Percentiles rank a stretch among this genome's conserved stretches.
These are phyloP conservation scores for Sphaerophoria taeniata DNA, from an alignment of 2,888 invertebrate species.

Conservation along the genomic window DNA sequence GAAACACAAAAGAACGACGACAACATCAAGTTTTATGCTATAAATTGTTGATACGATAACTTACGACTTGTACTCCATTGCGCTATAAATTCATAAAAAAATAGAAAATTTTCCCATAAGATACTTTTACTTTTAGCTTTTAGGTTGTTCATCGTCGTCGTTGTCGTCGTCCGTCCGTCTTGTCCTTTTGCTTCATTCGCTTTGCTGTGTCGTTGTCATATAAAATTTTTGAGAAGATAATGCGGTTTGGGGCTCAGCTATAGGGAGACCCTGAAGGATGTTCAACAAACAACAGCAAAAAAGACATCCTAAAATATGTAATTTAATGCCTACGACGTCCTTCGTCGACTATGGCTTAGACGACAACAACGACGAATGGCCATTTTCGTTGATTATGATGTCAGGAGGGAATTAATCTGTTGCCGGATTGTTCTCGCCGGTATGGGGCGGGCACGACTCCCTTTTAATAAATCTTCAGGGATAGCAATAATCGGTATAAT, in stretches of 20 bases:
- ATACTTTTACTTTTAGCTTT: constrained; percentile 49
- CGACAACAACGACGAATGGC: constrained; percentile 49
- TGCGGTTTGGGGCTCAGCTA: background rate
- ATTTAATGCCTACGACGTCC: constrained; percentile 63
- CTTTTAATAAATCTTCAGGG: constrained; percentile 63
- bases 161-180: background rate
- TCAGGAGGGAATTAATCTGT: constrained; percentile 72
- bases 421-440: constrained; percentile 59
- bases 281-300: constrained; percentile 12
- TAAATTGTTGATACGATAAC: constrained; percentile 75
- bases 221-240: constrained; percentile 4
- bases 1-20: constrained; percentile 28
- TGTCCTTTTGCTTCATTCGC: background rate
- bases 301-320: constrained; percentile 52
- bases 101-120: constrained; percentile 48
- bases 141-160: constrained; percentile 20
- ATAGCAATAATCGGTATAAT: constrained; percentile 70
- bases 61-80: constrained; percentile 74
- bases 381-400: constrained; percentile 67
- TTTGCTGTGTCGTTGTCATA: background rate
- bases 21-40: constrained; percentile 71
- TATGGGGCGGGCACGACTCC: constrained; percentile 27
- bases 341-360: too few relatives aligned
- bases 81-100: constrained; percentile 69
- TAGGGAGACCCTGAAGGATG: background rate